phyloP scores from a whole-genome alignment of 2,113 vertebrate species.

The Empidonax traillii region DNA sequence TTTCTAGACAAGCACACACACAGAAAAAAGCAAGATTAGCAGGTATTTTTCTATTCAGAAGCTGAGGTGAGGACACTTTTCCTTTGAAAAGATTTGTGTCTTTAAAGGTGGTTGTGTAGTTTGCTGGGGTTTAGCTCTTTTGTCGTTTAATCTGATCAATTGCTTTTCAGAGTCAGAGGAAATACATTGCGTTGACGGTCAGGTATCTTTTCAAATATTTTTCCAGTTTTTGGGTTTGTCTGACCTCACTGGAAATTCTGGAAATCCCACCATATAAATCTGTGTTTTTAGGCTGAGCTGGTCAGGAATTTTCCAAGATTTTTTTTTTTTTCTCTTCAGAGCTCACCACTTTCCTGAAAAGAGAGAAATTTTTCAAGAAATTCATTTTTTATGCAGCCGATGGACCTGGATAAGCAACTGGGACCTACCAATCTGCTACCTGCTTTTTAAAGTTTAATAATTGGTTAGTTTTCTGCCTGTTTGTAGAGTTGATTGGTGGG shows the following conservation, averaged over 20 bases:
- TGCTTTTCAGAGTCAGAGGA: background rate
- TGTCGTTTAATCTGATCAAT: background rate
- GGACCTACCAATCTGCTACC: background rate
- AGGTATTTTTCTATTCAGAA: background rate
- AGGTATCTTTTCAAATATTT: background rate
- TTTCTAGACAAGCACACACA: background rate
- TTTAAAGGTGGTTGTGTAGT: background rate
- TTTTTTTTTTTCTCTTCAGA: background rate
- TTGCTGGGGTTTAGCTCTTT: background rate
- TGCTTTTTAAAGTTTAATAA: background rate
- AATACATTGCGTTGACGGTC: background rate
- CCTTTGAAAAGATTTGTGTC: background rate
- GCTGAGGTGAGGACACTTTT: background rate
- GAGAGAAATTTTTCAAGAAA: background rate
- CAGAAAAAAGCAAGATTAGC: background rate
- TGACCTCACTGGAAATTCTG: background rate
- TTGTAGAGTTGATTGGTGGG: background rate
- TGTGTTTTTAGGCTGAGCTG: background rate
- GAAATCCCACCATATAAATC: background rate
- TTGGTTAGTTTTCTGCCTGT: background rate
- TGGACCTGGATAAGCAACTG: background rate
- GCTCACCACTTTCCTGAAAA: background rate
- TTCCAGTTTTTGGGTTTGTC: background rate
- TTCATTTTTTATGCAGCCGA: background rate
- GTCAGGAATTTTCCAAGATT: background rate